phyloP scores from a whole-genome alignment of 2,113 vertebrate species.

The Rhinolophus ferrumequinum region DNA sequence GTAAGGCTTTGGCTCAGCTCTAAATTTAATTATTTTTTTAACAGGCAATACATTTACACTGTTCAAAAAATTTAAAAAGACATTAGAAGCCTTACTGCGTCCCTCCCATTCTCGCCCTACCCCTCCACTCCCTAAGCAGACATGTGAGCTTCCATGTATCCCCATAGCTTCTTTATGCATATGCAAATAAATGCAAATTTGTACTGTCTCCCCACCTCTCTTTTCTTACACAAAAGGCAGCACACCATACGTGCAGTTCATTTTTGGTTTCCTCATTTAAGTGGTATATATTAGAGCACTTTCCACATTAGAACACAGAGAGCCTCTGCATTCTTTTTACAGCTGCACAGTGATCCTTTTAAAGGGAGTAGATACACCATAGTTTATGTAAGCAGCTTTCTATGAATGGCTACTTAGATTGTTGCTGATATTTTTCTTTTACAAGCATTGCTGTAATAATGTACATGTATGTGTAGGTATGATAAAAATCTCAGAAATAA shows the following conservation, averaged over 20 bases:
- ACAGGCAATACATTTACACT: not conserved
- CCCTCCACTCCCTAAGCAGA: not conserved
- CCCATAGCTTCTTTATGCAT: not conserved
- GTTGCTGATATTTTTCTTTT: not conserved
- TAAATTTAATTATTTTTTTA: too few species aligned
- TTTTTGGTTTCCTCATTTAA: not conserved
- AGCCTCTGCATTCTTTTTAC: not conserved
- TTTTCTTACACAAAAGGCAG: not conserved
- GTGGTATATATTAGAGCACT: not conserved
- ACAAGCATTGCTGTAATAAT: not conserved
- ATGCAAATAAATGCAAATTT: not conserved
- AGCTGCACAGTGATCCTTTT: not conserved
- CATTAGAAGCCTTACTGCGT: not conserved
- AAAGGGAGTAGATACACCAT: too few species aligned
- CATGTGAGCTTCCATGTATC: not conserved
- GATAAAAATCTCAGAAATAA: not conserved
- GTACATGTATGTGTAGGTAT: not conserved
- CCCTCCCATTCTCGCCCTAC: fast-evolving
- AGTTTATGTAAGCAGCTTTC: not conserved
- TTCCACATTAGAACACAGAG: not conserved
- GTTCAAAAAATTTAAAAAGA: not conserved
- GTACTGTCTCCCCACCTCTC: fast-evolving
- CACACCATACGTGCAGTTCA: not conserved
- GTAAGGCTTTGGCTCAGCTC: too few species aligned
- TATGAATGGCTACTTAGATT: not conserved